Conservation (phyloP, 2,113 vertebrate genomes). For the Trematomus loennbergii region DNA sequence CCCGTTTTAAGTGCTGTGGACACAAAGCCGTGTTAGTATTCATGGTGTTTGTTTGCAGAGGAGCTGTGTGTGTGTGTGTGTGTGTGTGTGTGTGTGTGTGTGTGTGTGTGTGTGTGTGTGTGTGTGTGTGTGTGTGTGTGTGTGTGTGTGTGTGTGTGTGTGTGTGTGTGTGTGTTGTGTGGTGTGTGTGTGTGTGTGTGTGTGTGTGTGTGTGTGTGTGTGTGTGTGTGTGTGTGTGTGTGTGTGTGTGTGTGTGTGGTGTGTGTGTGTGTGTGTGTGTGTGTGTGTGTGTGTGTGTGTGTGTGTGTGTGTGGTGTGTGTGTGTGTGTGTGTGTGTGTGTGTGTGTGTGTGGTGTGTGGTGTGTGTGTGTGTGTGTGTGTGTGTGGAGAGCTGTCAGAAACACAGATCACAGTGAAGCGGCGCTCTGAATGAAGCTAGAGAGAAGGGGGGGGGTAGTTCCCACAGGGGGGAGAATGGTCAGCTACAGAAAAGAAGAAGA, state of each 20-base stretch:
- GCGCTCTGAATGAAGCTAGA: slow-evolving; percentile 87
- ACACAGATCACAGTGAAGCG: slow-evolving; percentile 84
- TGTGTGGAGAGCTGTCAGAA: slow-evolving; percentile 86
- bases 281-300: slow-evolving; percentile 33
- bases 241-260: slow-evolving; percentile 18
- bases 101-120: slow-evolving; percentile 10
- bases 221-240: slow-evolving; percentile 24
- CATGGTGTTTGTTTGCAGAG: slow-evolving; percentile 91
- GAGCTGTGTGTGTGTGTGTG: slow-evolving; percentile 37
- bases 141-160: slow-evolving; percentile 42
- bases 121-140: slow-evolving; percentile 17
- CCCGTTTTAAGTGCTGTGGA: slow-evolving; percentile 80
- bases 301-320: slow-evolving; percentile 9
- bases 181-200: slow-evolving; percentile 50
- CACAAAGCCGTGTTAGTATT: slow-evolving; percentile 87
- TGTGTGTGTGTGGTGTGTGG: slow-evolving; percentile 49
- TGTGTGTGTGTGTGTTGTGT: slow-evolving; percentile 51
- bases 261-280: slow-evolving; percentile 3
- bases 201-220: slow-evolving; percentile 52
- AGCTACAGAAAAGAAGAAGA: slow-evolving; percentile 78
- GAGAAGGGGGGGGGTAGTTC: slow-evolving; percentile 81
- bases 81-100: slow-evolving; percentile 30
- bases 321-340: slow-evolving; percentile 30
- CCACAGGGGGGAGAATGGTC: slow-evolving; percentile 87
- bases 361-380: slow-evolving; percentile 48